Evolutionary conservation across 2,888 invertebrate species (phyloP).

Genomic region (Exocentrus adspersus): DNA sequence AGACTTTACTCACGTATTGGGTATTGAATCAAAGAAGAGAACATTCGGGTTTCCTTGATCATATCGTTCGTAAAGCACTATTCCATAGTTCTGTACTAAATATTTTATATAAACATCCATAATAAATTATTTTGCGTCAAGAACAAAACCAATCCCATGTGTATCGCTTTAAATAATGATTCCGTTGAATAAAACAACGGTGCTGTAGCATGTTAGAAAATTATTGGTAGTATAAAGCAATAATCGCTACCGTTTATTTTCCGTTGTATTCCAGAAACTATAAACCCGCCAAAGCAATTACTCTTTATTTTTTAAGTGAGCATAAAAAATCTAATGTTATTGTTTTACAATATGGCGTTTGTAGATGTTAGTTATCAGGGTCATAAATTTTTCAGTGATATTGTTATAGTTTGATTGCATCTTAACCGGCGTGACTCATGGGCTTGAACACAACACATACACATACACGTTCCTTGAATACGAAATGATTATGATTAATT

Average conservation of each 20-base stretch:
- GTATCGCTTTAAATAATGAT: too few species aligned
- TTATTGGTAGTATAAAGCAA: not conserved
- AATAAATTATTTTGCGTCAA: too few species aligned
- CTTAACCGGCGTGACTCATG: not conserved
- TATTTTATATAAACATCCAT: too few species aligned
- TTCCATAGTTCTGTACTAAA: too few species aligned
- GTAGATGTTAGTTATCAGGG: not conserved
- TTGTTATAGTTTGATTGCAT: slow-evolving; percentile 8
- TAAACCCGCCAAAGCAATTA: not conserved
- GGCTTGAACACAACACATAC: too few species aligned
- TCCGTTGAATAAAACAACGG: too few species aligned
- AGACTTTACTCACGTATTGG: too few species aligned
- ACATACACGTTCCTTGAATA: not conserved
- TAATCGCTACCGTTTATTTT: not conserved
- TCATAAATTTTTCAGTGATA: slow-evolving; percentile 1
- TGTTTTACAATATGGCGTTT: slow-evolving; percentile 7
- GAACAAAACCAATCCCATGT: too few species aligned
- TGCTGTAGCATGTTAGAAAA: too few species aligned
- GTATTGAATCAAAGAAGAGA: too few species aligned
- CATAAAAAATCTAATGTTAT: slow-evolving; percentile 1
- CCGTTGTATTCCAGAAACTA: not conserved
- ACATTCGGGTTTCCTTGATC: too few species aligned
- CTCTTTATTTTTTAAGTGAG: not conserved
- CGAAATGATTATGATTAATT: not conserved
- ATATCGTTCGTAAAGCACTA: too few species aligned